Conservation (phyloP, 2,888 invertebrate genomes). For the Petrophora chlorosata region DNA sequence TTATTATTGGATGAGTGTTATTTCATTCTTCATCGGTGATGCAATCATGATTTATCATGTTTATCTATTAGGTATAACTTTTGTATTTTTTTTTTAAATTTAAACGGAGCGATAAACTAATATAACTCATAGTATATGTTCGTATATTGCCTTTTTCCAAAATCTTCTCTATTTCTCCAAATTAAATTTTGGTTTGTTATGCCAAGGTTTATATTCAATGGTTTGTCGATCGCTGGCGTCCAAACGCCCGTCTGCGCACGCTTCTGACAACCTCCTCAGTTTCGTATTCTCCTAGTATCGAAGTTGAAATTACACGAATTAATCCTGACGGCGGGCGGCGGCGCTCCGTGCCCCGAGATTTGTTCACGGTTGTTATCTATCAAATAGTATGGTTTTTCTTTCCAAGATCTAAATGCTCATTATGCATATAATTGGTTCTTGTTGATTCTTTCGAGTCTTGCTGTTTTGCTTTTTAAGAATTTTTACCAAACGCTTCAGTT, state of each 20-base stretch:
- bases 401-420: not conserved
- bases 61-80: too few species aligned
- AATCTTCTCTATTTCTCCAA: too few species aligned
- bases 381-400: slow-evolving; percentile 1
- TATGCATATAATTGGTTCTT: not conserved
- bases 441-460: not conserved
- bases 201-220: too few species aligned
- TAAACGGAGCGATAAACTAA: too few species aligned
- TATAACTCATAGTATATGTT: too few species aligned
- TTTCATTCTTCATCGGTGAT: too few species aligned
- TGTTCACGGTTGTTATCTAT: slow-evolving; percentile 40
- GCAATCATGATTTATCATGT: too few species aligned
- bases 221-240: not conserved
- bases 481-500: too few species aligned
- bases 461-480: not conserved
- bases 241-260: slow-evolving; percentile 39
- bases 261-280: slow-evolving; percentile 58
- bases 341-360: slow-evolving; percentile 58
- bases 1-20: too few species aligned
- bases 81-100: too few species aligned
- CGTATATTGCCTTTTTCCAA: too few species aligned
- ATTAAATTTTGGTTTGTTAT: too few species aligned
- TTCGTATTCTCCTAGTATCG: slow-evolving; percentile 71
- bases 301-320: slow-evolving; percentile 77
- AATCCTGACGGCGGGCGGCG: slow-evolving; percentile 66